Evolutionary conservation across 2,888 invertebrate species (phyloP).

Genomic region (Palloptera scutellata): DNA sequence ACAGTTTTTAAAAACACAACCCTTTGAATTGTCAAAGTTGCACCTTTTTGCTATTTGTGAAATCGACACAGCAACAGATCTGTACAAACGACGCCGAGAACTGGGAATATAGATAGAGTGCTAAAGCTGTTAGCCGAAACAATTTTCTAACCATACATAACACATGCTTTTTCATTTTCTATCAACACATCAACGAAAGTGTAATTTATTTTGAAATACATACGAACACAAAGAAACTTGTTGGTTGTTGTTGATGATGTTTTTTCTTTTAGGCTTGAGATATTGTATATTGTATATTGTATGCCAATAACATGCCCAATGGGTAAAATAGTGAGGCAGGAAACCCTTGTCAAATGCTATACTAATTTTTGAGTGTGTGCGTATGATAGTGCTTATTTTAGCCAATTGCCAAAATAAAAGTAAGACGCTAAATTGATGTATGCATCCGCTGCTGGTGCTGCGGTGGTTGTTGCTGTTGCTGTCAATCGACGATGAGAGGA

Average conservation of each 20-base stretch:
- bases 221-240: background rate
- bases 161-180: conserved; percentile 32
- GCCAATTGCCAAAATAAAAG: conserved; percentile 10
- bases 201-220: background rate
- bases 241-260: no score
- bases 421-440: conserved; percentile 54
- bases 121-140: background rate
- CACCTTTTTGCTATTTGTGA: background rate
- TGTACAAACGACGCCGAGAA: background rate
- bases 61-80: background rate
- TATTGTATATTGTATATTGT: no score
- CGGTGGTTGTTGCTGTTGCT: background rate
- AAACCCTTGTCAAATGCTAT: conserved; percentile 27
- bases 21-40: background rate
- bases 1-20: background rate
- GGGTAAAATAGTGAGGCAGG: conserved; percentile 10
- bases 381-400: background rate
- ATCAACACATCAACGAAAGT: conserved; percentile 14
- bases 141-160: background rate
- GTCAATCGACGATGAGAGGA: conserved; percentile 22
- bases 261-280: no score
- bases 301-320: background rate
- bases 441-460: conserved; percentile 47
- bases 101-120: background rate
- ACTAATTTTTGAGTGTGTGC: background rate